Conservation (phyloP, 1,140 invertebrate species). For the Zaprionus camerounensis region DNA sequence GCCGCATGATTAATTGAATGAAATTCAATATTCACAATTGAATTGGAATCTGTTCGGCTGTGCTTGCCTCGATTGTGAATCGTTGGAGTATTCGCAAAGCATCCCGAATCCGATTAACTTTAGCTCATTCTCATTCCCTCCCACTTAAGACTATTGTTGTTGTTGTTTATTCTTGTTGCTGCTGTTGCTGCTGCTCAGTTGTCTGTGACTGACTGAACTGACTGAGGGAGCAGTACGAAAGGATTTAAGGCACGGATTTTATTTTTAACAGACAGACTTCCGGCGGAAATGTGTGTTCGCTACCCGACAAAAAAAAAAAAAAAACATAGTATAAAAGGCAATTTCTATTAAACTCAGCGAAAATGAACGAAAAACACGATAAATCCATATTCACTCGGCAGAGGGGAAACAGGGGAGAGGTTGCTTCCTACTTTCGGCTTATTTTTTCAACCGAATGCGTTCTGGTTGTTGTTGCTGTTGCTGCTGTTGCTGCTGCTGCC, state of each 20-base stretch:
- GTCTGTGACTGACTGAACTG: conserved; percentile 21
- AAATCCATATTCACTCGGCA: conserved; percentile 50
- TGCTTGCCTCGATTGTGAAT: conserved; percentile 39
- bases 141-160: conserved; percentile 11
- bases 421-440: conserved; percentile 15
- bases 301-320: conserved; percentile 25
- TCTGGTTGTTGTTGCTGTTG: conserved; percentile 14
- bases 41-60: conserved; percentile 45
- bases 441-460: conserved; percentile 37
- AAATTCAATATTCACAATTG: conserved; percentile 73
- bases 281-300: conserved; percentile 45
- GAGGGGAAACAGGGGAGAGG: not conserved
- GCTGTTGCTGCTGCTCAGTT: conserved; percentile 19
- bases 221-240: conserved; percentile 31
- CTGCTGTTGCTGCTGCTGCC: not conserved
- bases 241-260: conserved; percentile 48
- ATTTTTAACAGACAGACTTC: conserved; percentile 37
- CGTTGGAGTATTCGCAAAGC: conserved; percentile 36
- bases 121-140: not conserved
- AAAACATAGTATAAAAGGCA: conserved; percentile 15
- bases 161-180: conserved; percentile 22
- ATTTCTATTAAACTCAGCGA: conserved; percentile 35
- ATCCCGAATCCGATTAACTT: conserved; percentile 53
- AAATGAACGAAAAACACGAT: conserved; percentile 20
- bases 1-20: conserved; percentile 65